Evolutionary conservation across 2,113 vertebrate genomes (phyloP).

Genomic region (Ceyx margarethae): DNA sequence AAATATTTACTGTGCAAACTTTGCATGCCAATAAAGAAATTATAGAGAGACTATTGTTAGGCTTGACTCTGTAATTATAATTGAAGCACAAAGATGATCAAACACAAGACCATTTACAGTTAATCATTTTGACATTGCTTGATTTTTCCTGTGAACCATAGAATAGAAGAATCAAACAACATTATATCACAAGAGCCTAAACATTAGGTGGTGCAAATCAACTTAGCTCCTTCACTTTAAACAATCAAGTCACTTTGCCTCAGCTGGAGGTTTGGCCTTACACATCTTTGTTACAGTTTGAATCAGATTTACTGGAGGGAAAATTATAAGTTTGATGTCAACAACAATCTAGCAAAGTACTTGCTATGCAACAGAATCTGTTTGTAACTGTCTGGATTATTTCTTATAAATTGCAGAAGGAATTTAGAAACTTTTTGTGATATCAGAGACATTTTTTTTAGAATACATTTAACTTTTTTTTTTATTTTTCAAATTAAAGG

Average conservation of each 20-base stretch:
- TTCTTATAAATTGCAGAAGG: not conserved
- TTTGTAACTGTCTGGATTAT: not conserved
- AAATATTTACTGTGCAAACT: slow-evolving; percentile 39
- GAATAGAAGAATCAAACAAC: slow-evolving; percentile 20
- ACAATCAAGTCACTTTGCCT: not conserved
- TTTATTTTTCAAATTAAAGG: not conserved
- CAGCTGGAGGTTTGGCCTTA: not conserved
- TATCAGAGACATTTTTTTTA: not conserved
- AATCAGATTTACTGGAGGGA: not conserved
- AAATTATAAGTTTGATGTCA: not conserved
- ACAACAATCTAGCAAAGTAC: not conserved
- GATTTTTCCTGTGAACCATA: not conserved
- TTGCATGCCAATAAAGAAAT: slow-evolving; percentile 60
- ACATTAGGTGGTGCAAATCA: slow-evolving; percentile 36
- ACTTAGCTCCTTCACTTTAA: slow-evolving; percentile 1
- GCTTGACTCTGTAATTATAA: slow-evolving; percentile 43
- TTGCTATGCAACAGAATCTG: not conserved
- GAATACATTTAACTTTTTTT: not conserved
- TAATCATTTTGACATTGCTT: slow-evolving; percentile 51
- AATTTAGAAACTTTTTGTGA: not conserved
- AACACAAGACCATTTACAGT: slow-evolving; percentile 21
- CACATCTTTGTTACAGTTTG: not conserved
- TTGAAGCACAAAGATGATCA: slow-evolving; percentile 51
- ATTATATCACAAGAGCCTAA: not conserved
- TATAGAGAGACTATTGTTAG: slow-evolving; percentile 48